Evolutionary conservation across 2,797 vertebrate species (phyloP), one percentile per base, ranked within the genome.

Genomic region (Dicrostonyx torquatus): DNA sequence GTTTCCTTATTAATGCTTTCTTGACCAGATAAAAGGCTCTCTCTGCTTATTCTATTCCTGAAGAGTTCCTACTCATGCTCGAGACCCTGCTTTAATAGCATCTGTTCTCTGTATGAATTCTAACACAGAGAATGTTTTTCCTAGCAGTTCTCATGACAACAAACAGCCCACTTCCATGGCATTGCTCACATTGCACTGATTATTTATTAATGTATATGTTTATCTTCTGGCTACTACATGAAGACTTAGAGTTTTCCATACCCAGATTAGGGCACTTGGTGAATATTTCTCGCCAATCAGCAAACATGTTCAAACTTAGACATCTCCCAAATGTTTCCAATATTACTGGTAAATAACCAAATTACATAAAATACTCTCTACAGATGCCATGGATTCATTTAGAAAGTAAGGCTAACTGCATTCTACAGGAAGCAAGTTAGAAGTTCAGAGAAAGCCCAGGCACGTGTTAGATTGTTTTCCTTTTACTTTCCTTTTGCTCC

Each of bases 201-300:
- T 84, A 93, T 37, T 70, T 66, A 79, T 62, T 53, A 94, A 89
- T 48, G 6, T 3, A 37, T 26, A 64, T n/a, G 9, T 82, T 88
- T 87, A 22, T 84, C 62, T 92, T 87, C 60, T 1, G 55, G 20
- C 3, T 40, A 40, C 14, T 73, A 77, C 34, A 50, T 55, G 77
- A 70, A 1, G 68, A 58, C 40, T 83, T 55, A 84, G 62, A 62
- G 48, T 87, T n/a, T 85, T 43, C 37, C 76, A 90, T 91, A n/a
- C 40, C 55, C 62, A 91, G 43, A 66, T 11, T 0, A 85, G n/a
- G 12, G 31, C 6, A 90, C 31, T 40, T 43, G 80, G 53, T 20
- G 77, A 90, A 48, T 70, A 43, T 45, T 93, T 91, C 77, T 79
- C 7, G 88, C 86, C 68, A 94, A 34, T 89, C 45, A 78, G 48